Percentiles rank a stretch among this genome's conserved stretches.
These are phyloP conservation scores for Latrodectus geometricus DNA, from an alignment of 1,140 invertebrate genomes.

Conservation along the genomic window DNA sequence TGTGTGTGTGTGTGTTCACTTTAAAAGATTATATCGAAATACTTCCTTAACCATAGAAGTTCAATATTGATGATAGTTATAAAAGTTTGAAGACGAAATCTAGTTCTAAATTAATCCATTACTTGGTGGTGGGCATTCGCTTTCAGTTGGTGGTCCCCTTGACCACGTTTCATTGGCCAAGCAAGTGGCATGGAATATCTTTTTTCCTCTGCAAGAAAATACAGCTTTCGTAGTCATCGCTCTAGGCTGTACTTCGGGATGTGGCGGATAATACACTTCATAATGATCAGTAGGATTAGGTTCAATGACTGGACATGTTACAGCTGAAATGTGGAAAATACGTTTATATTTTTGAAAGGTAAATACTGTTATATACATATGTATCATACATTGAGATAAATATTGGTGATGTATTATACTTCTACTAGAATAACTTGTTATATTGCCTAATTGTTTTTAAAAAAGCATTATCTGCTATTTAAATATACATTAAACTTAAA, in stretches of 20 bases:
- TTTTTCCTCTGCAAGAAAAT: not conserved
- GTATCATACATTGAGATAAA: no score
- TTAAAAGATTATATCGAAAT: no score
- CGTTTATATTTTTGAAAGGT: no score
- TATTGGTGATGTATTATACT: no score
- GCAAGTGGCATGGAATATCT: not conserved
- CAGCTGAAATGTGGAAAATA: not conserved
- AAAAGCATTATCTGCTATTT: no score
- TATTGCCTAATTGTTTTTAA: no score
- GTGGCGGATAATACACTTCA: not conserved
- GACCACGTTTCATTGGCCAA: constrained; percentile 27
- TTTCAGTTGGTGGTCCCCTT: not conserved
- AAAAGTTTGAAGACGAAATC: not conserved
- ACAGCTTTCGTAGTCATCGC: constrained; percentile 3
- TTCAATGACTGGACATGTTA: not conserved
- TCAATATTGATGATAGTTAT: not conserved
- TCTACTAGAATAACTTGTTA: no score
- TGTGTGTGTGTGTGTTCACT: no score
- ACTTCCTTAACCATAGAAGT: no score
- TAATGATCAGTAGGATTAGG: no score
- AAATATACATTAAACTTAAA: no score
- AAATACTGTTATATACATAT: no score
- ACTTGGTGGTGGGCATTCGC: constrained; percentile 19
- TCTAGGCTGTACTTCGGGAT: not conserved
- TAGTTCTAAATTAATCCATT: not conserved